A percentile compares a stretch with the other conserved stretches of the same genome.
Conservation (phyloP, 2,113 vertebrate genomes). For the Actenoides lindsayi region DNA sequence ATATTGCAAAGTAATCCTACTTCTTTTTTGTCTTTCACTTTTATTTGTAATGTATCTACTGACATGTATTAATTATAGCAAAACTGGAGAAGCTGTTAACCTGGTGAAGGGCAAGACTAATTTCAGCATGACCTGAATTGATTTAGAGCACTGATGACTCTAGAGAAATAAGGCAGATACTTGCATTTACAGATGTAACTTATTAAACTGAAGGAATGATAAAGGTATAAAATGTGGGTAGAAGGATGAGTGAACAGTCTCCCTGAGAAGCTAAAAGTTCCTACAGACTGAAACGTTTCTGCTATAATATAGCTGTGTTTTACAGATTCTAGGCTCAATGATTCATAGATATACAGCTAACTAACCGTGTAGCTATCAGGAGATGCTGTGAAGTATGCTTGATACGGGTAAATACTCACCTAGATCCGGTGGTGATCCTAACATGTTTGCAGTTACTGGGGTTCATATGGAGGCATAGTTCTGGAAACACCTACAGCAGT, state of each 20-base stretch:
- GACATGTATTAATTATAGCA: constrained; percentile 45
- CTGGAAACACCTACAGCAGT: neutral
- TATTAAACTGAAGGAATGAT: neutral
- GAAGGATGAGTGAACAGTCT: neutral
- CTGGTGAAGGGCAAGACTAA: constrained; percentile 61
- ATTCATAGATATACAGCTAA: neutral
- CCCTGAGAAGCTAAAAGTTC: neutral
- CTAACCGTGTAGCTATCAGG: neutral
- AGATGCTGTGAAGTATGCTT: neutral
- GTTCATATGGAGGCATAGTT: neutral
- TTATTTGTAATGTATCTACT: constrained; percentile 37
- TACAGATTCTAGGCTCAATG: neutral
- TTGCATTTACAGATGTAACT: constrained; percentile 23
- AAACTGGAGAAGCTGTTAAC: constrained; percentile 25
- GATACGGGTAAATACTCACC: neutral
- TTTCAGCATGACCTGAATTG: constrained; percentile 61
- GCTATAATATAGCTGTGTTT: neutral
- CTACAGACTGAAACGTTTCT: neutral
- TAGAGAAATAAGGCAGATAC: constrained; percentile 51
- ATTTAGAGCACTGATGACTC: constrained; percentile 50
- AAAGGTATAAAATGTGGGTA: neutral
- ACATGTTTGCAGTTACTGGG: neutral
- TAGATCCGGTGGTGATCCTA: neutral
- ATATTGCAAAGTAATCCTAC: neutral
- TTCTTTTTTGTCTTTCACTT: constrained; percentile 31